Conservation (phyloP, 2,113 vertebrate species). For the Andinoacara biseriatus region DNA sequence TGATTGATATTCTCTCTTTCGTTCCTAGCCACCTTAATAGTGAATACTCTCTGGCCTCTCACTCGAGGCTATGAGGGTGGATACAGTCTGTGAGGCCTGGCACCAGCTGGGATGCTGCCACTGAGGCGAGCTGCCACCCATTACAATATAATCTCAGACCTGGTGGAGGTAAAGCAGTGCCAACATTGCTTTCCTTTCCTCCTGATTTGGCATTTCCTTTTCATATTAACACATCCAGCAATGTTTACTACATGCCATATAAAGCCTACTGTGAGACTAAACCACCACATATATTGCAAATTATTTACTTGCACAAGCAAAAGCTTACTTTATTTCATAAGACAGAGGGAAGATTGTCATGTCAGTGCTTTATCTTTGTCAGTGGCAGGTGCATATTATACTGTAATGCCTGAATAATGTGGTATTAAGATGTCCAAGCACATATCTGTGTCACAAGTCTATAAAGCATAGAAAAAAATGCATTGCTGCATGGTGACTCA, state of each 20-base stretch:
- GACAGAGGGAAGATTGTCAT: background rate
- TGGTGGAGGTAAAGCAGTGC: slow-evolving; percentile 41
- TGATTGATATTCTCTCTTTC: slow-evolving; percentile 42
- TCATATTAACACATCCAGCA: slow-evolving; percentile 41
- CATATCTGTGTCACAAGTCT: background rate
- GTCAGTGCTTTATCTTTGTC: background rate
- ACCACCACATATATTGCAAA: background rate
- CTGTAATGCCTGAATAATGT: slow-evolving; percentile 18
- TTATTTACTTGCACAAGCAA: background rate
- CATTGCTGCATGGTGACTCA: slow-evolving; percentile 28
- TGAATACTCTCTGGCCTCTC: slow-evolving; percentile 5
- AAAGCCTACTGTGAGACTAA: background rate
- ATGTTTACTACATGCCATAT: background rate
- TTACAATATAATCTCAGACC: slow-evolving; percentile 66
- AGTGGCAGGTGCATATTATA: slow-evolving; percentile 28
- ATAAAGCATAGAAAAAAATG: slow-evolving; percentile 7
- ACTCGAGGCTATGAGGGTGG: background rate
- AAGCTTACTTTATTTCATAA: background rate
- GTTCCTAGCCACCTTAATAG: slow-evolving; percentile 11
- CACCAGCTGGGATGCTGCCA: slow-evolving; percentile 29
- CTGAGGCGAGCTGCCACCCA: slow-evolving; percentile 41
- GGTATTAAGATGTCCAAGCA: background rate
- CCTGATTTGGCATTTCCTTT: slow-evolving; percentile 47
- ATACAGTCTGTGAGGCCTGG: slow-evolving; percentile 26
- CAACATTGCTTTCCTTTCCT: slow-evolving; percentile 46